These are phyloP conservation scores for Fukomys damarensis DNA, from an alignment of 2,113 vertebrate species.

Conservation along the genomic window DNA sequence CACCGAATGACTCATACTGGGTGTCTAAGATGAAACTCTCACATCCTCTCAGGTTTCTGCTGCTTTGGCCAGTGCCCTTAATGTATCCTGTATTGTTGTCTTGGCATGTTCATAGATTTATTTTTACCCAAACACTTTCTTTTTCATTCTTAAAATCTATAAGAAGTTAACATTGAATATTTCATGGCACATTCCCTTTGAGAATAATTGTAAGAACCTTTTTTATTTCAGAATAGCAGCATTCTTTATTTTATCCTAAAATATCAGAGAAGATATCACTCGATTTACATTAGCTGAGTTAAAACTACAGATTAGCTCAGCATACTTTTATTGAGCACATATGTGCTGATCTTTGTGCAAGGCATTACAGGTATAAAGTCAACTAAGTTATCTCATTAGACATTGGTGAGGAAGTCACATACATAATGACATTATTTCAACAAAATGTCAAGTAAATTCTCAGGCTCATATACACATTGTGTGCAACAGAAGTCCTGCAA, in stretches of 20 bases:
- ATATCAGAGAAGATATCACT: neutral
- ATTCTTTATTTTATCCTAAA: neutral
- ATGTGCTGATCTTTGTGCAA: neutral
- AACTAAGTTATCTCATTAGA: neutral
- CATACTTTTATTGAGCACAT: neutral
- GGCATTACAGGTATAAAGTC: neutral
- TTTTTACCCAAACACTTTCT: neutral
- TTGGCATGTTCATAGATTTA: neutral
- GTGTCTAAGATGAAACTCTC: neutral
- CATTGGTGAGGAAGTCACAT: neutral
- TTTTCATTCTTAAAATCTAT: neutral
- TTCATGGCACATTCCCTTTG: neutral
- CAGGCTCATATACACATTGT: rapidly evolving
- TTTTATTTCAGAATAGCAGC: neutral
- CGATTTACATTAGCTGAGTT: neutral
- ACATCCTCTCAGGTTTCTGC: neutral
- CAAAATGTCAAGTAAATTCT: neutral
- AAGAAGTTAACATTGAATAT: neutral
- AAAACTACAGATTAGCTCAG: neutral
- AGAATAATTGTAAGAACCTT: neutral
- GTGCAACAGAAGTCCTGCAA: neutral
- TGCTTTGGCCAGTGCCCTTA: neutral
- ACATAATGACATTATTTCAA: neutral
- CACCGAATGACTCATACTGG: neutral
- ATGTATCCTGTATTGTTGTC: too few relatives aligned